Evolutionary conservation across 2,888 invertebrate genomes (phyloP).

Genomic region (Spodoptera exigua): DNA sequence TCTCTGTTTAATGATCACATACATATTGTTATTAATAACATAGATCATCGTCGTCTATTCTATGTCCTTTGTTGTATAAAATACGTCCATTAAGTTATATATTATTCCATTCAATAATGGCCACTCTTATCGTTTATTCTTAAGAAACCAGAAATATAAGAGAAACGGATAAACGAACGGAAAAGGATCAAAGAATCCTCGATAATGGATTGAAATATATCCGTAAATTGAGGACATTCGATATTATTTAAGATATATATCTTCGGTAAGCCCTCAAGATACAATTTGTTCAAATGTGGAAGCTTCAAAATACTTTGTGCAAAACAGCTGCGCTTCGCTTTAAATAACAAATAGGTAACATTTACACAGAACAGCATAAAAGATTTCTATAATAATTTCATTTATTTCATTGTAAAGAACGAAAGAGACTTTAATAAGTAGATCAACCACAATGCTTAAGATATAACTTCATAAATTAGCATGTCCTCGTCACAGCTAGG

Average conservation of each 20-base stretch:
- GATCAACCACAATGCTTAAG: no score
- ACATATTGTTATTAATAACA: conserved; percentile 9
- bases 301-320: no score
- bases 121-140: conserved; percentile 6
- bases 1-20: conserved; percentile 9
- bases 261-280: conserved; percentile 18
- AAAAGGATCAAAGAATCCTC: conserved; percentile 22
- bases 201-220: conserved; percentile 38
- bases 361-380: no score
- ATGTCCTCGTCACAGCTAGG: no score
- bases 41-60: conserved; percentile 15
- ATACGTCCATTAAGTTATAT: conserved; percentile 11
- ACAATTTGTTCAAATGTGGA: no score
- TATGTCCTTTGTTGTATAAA: conserved; percentile 22
- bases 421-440: no score
- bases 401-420: no score
- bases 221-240: conserved; percentile 27
- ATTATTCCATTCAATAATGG: no score
- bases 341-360: no score
- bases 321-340: no score
- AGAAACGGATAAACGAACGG: conserved; percentile 20
- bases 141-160: conserved; percentile 20
- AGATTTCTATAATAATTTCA: no score
- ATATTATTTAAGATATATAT: conserved; percentile 29
- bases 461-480: no score